Base-by-base conservation (phyloP, 2,888 invertebrate species). In the Machimus atricapillus region DNA sequence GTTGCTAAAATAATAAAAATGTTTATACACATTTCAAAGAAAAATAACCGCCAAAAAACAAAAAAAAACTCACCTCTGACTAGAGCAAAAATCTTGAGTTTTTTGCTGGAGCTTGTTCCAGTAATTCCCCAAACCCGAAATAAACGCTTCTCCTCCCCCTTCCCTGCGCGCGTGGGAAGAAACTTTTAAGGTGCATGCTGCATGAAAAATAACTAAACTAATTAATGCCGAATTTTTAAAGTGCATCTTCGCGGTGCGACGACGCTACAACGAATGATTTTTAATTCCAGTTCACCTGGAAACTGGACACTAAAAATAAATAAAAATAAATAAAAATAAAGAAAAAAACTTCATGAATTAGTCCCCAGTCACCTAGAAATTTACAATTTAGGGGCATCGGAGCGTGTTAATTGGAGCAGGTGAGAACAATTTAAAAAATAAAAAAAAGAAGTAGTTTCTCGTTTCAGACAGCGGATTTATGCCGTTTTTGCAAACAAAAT, bases 1-100 rank as follows among this genome's bases (percentile, higher is more conserved):
- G 46, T 91, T 90, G 81, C 34, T 34, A 1, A 34, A 34, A 34
- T 6, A 2, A 34, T 0, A 77, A 76, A 6, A 79, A n/a, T 31
- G 23, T 46, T 3, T 23, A 16, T 1, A 46, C 34, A 19, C 12
- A 43, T n/a, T n/a, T n/a, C n/a, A n/a, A n/a, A n/a, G n/a, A n/a
- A n/a, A n/a, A n/a, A n/a, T n/a, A n/a, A n/a, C n/a, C n/a, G n/a
- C n/a, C n/a, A n/a, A n/a, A n/a, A n/a, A n/a, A n/a, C n/a, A n/a
- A n/a, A n/a, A n/a, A 34, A 34, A 34, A 34, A 19, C 27, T 78
- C 37, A 82, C 82, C 37, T 82, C 34, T 82, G 82, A 19, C 9
- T 37, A 1, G 58, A 9, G 14, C 82, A 82, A 37, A 58, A 16
- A 2, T 34, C 37, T 31, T 82, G 82, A 1, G 82, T 37, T 16